Conservation (phyloP, 64 coral and sea anemone species). For the Stichodactyla mertensii region DNA sequence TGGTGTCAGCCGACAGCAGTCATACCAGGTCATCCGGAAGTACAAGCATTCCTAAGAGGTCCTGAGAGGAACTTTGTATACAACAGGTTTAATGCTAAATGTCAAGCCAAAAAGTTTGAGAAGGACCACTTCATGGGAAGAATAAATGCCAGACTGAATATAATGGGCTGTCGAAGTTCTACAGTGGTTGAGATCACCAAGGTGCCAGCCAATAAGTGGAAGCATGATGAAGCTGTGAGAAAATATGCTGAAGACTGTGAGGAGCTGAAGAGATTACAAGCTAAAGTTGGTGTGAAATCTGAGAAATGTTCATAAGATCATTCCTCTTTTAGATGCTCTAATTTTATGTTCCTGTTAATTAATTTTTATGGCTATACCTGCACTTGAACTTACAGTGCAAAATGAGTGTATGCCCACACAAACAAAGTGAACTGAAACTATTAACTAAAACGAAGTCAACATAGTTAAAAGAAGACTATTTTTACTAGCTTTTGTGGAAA, state of each 20-base stretch:
- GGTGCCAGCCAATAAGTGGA: background rate
- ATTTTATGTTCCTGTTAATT: too few relatives aligned
- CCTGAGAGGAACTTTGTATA: background rate
- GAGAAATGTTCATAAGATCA: background rate
- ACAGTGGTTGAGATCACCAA: constrained; percentile 6
- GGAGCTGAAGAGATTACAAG: background rate
- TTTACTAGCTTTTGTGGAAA: too few relatives aligned
- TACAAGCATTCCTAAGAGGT: constrained; percentile 33
- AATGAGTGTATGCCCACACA: too few relatives aligned
- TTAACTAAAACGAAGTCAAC: too few relatives aligned
- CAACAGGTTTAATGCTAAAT: background rate
- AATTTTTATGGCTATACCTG: too few relatives aligned
- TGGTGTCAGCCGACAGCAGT: constrained; percentile 24
- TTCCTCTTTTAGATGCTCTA: too few relatives aligned
- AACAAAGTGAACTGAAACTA: too few relatives aligned
- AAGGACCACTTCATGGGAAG: background rate
- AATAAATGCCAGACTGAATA: background rate
- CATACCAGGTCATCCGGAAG: constrained; percentile 2
- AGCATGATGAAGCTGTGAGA: background rate
- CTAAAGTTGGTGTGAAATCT: background rate
- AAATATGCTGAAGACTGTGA: background rate
- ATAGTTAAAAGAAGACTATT: too few relatives aligned
- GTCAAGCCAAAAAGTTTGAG: background rate
- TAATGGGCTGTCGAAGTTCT: background rate
- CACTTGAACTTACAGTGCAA: too few relatives aligned